Evolutionary conservation across 1,140 invertebrate genomes (phyloP), one percentile per base, ranked within the genome.

Genomic region (Chrysopa pallens): DNA sequence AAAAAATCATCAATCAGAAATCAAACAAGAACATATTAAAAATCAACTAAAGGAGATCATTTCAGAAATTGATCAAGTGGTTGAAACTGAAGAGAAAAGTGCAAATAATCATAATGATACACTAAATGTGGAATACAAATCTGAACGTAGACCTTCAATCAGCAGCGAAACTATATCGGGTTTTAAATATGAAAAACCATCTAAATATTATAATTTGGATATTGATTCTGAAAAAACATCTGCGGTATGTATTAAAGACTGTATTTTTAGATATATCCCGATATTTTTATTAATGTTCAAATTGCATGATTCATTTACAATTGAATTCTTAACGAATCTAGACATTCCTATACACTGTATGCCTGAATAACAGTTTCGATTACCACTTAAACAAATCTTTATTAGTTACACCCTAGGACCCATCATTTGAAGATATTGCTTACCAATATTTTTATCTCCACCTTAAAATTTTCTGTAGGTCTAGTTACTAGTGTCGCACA

Each of bases 11-110:
- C 13, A 12, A 43, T 48, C 53, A 6, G 67, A 70, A 50, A 69
- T 70, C 28, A 56, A 63, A 45, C 63, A 73, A 47, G 66, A 66
- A 42, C 66, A 61, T 47, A 68, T 73, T 38, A 73, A 70, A 47
- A 68, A 67, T 44, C 62, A 66, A 11, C 56, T 74, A 28, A 68
- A 70, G 44, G 68, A 73, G 49, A 74, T 74, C 40, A 73, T 73
- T 47, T 71, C 67, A 5, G 71, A 73, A 53, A 68, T 74, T 50
- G 72, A 73, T 52, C 58, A 58, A 28, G 69, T 63, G 48, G 69
- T 69, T 9, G 63, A 62, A 39, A 58, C 52, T 42, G 58, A 60
- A 47, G 49, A 50, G 28, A 57, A 57, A 40, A 33, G n/a, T 11
- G 31, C 17, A 23, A 23, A 23, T 23, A 23, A 23, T 23, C 2